These are phyloP conservation scores for Chaetops frenatus DNA, from an alignment of 2,113 vertebrate genomes.

Conservation along the genomic window DNA sequence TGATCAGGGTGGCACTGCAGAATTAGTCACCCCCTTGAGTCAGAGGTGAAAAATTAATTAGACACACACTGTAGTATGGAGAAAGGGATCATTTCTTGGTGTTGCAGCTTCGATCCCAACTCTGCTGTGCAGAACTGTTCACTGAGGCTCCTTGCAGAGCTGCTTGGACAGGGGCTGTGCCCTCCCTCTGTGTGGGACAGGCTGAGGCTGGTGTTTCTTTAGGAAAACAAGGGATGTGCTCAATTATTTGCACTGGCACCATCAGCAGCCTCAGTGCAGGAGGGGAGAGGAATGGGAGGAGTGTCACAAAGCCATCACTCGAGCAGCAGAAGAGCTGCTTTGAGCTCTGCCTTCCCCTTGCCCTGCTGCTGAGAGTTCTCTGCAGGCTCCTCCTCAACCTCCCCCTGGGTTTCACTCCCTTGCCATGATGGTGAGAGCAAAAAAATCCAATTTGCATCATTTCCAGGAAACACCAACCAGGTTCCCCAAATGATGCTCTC, in stretches of 20 bases:
- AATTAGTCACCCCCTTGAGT: neutral
- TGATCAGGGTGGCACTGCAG: neutral
- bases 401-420: neutral
- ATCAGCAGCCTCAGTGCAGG: neutral
- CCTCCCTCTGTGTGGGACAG: neutral
- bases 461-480: neutral
- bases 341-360: neutral
- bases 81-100: neutral
- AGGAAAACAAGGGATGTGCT: neutral
- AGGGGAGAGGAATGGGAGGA: neutral
- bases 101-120: neutral
- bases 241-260: neutral
- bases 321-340: neutral
- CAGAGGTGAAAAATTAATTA: neutral
- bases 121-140: neutral
- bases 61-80: neutral
- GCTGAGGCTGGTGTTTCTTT: neutral
- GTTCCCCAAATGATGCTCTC: neutral
- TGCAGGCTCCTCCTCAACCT: neutral
- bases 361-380: neutral
- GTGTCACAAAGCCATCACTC: too few relatives aligned
- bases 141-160: neutral
- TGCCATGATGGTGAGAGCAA: neutral
- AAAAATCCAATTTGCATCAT: neutral
- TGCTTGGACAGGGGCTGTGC: neutral